A percentile compares a stretch with the other conserved stretches of the same genome.
These are phyloP conservation scores for Spisula subtruncata DNA, from an alignment of 2,888 invertebrate genomes.

Conservation along the genomic window DNA sequence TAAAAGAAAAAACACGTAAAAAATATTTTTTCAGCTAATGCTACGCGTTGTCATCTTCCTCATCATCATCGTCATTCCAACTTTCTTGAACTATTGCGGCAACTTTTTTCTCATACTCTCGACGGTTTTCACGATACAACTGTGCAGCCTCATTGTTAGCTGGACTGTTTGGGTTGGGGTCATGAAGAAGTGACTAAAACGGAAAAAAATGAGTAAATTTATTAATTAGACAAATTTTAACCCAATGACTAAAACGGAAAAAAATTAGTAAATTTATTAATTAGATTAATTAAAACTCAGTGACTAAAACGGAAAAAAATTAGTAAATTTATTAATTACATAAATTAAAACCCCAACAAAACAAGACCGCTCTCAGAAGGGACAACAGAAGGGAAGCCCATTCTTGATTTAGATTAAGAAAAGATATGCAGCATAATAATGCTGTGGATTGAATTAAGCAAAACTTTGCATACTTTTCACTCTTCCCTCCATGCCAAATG, in stretches of 20 bases:
- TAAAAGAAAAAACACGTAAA: slow-evolving; percentile 9
- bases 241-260: slow-evolving; percentile 93
- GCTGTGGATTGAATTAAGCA: no score
- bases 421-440: no score
- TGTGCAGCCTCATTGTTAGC: slow-evolving; percentile 99
- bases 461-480: no score
- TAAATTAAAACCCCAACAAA: no score
- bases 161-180: slow-evolving; percentile 99
- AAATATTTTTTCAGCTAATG: slow-evolving; percentile 52
- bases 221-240: no score
- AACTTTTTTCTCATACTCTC: slow-evolving; percentile 99
- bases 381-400: no score
- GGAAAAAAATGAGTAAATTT: neutral
- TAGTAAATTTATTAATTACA: neutral
- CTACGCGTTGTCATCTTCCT: slow-evolving; percentile 76
- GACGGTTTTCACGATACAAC: slow-evolving; percentile 99
- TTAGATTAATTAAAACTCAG: slow-evolving; percentile 89
- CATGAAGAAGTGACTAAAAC: slow-evolving; percentile 97
- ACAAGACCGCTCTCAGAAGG: no score
- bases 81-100: slow-evolving; percentile 99
- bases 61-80: slow-evolving; percentile 90
- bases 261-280: neutral
- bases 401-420: no score
- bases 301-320: slow-evolving; percentile 91
- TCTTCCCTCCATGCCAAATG: no score